Base-by-base conservation (phyloP, 2,888 invertebrate genomes). In the Trachelus troglodyta region DNA sequence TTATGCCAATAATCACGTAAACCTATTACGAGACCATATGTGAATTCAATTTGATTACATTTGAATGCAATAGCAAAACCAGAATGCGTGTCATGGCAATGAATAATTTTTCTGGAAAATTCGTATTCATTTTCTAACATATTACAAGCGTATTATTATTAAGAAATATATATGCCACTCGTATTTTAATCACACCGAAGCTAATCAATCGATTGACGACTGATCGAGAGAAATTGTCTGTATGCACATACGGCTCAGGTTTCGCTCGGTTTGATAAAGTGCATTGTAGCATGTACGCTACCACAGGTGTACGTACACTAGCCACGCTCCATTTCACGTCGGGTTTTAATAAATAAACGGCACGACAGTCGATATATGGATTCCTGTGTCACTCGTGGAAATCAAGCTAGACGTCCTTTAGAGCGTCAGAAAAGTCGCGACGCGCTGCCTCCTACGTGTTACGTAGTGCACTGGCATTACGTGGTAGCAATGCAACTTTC, bases 291-390 rank as follows among this genome's bases (percentile, higher is more conserved):
- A 71, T 71, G 71, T 71, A 56, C 40, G 23, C 6, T 6, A 15
- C 6, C 31, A 12, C 71, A 33, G 31, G 71, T 12, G 12, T 30
- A 31, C 11, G 12, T 71, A 71, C 15, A 31, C 71, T 6, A 15
- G 71, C 71, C 71, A 31, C 71, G 71, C 33, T 71, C 71, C 71
- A 31, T 71, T 33, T 33, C 33, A 71, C 71, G 33, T 71, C 6
- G 35, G 73, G 40, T 77, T 80, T 79, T 77, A 82, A 83, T 82
- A 81, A 82, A 81, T 83, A 82, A 80, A 80, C 78, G 78, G 69
- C 69, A 75, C 79, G 81, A 82, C 81, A 82, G 79, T 79, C 81
- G 81, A 82, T 83, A 80, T 79, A 79, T 80, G 79, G 81, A 79
- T 80, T 81, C 79, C 40, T 79, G 80, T 78, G 33, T 73, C 77